Evolutionary conservation across 2,113 vertebrate species (phyloP), one percentile per base, ranked within the genome.

Genomic region (Heterocephalus glaber): DNA sequence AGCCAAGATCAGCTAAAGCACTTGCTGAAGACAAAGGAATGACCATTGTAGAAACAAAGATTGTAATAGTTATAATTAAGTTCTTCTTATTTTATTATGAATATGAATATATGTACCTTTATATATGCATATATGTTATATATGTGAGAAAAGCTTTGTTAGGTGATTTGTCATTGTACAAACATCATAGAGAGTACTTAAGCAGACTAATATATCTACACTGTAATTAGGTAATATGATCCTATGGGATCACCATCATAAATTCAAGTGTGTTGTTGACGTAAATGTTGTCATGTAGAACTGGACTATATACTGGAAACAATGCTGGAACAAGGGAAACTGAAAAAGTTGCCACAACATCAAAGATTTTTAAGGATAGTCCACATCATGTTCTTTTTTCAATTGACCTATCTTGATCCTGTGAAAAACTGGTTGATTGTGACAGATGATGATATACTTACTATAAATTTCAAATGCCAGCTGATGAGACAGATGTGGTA

Each of bases 81-180:
- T 88, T n/a, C 77, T 86, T 5, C 30, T 90, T 83, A 80, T 80
- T 94, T 93, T 94, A n/a, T 92, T 63, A 77, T 58, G 17, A 81
- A 56, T 54, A 52, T 8, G 82, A 26, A 79, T 33, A 61, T 30
- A 81, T 26, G 74, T 80, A 30, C 3, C 38, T 2, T 60, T 14
- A 24, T 65, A 35, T 47, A 11, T 83, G 38, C 41, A 28, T 58
- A 20, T 56, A 52, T 52, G 76, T 52, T 35, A 52, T 17, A 52
- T 49, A 52, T 19, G 13, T 76, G 28, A 76, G 17, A 44, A 35
- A 4, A 61, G 33, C 24, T 41, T 76, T 52, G 7, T 92, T 76
- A 49, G 26, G 56, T 20, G 8, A 38, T n/a, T 65, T 86, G 13
- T 65, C 70, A 38, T 74, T 72, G 9, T 41, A 33, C 44, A 92